Base-by-base conservation (phyloP, 2,797 vertebrate genomes). In the Hydrocynus forskahlii region DNA sequence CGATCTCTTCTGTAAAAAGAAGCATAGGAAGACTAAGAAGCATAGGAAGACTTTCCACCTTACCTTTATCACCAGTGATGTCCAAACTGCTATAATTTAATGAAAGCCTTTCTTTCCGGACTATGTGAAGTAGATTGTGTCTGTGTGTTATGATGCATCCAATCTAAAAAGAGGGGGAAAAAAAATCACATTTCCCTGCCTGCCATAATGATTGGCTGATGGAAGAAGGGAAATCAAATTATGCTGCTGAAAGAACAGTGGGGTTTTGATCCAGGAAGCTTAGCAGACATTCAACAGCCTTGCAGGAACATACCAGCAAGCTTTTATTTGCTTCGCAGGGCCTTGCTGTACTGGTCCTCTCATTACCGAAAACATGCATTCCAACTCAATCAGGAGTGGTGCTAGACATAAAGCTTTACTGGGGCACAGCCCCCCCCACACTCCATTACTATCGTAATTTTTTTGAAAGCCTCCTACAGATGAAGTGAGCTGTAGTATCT, bases 81-180 rank as follows among this genome's bases (percentile, higher is more conserved):
- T 84, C 88, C 82, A 88, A 88, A 89, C 85, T 85, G 81, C 76
- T 83, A 76, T 89, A 85, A 92, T 91, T 89, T 90, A 90, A 92
- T 91, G 87, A 90, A 91, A 90, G 80, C 23, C 7, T 86, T 90
- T 91, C 85, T 82, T 54, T 75, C 70, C 72, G 62, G 63, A 40
- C 29, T 10, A 78, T 76, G 83, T 82, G 73, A 63, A 17, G 80
- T 84, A 80, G 62, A 79, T 69, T 82, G 79, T 75, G 79, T 75
- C 59, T 66, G 59, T 75, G 68, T 87, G 78, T 88, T 82, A 67
- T 40, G 68, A 70, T 85, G 29, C 50, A 67, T 13, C 72, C 75
- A 70, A 83, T 87, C 75, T 87, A 10, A 45, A 45, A 45, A 45
- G 43, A 7, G 6, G 5, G 43, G 1, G 5, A 25, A 62, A 19